Evolutionary conservation across 2,888 invertebrate genomes (phyloP), one percentile per base, ranked within the genome.

Genomic region (Andrena trimmerana): DNA sequence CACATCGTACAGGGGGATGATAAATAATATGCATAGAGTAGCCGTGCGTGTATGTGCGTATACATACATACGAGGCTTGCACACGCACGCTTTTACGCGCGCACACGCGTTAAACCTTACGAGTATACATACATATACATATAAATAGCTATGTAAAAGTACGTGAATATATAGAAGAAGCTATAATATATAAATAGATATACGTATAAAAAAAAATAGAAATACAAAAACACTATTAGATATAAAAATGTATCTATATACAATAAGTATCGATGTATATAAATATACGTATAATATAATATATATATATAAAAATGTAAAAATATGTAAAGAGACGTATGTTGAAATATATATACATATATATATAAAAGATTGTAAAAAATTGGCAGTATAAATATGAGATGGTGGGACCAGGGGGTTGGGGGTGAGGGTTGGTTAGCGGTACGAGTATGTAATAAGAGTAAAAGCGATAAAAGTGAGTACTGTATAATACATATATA

Each of bases 11-110:
- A 66, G 4, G 52, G 36, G 59, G 69, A 57, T 52, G 33, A 77
- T 59, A 70, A 78, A 84, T 52, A 54, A n/a, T n/a, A 70, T 81
- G 88, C 84, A 86, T 81, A 83, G 50, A 69, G 67, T 68, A 83
- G 76, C 86, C 54, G 89, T 88, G 88, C 88, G 89, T 84, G 83
- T 89, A 84, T 87, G 87, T 84, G 85, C 89, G 84, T 87, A 88
- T 83, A 81, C 83, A 82, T 88, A 88, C 81, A 85, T 79, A 83
- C 74, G 78, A 86, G 82, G 85, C 84, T 67, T 67, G 78, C 59
- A 76, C 73, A 80, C 85, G 86, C 79, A 68, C 80, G 76, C 48
- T 62, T 52, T 31, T 68, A 54, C 63, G 88, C 80, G 83, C 85
- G 82, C 74, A 68, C 73, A 81, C 78, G 67, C 66, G 66, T 70